Base-by-base conservation (phyloP, 2,113 vertebrate genomes). In the Vidua chalybeata region DNA sequence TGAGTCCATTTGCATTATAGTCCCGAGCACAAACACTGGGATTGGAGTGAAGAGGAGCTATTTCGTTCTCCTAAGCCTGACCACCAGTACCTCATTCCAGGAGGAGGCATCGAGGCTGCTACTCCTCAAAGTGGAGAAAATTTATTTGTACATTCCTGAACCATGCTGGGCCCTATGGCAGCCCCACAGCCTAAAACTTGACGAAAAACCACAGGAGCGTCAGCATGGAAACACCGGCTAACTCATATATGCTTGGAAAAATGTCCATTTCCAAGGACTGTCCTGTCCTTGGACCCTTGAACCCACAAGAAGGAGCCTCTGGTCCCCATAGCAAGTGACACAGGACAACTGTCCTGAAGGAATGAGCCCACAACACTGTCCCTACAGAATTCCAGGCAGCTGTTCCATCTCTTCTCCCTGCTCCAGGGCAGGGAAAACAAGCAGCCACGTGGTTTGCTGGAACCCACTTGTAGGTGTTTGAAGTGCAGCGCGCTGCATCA, bases 81-180 rank as follows among this genome's bases (percentile, higher is more conserved):
- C 73, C 37, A 12, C 63, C 26, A 56, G 69, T 19, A 73, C 76
- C 26, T 83, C 28, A 16, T 56, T 31, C 48, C 84, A 49, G 4
- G 8, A 78, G 52, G 89, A 86, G 45, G 48, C 71, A 61, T 15
- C 1, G 8, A 31, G 66, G 83, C 58, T 71, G 80, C 83, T 74
- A 2, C 55, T 92, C 67, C 54, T 87, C 82, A 43, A 16, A 16
- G 74, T 8, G 55, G 62, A 87, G 35, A 66, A 80, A 73, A 80
- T 31, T 86, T 92, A 79, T 54, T 67, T 80, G 81, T 76, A 76
- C 82, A 73, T 88, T 93, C 85, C 93, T 76, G 78, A 87, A 87
- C 69, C 92, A 80, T 48, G 92, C 82, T 80, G 89, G 90, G 93
- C 87, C 69, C 68, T 56, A 49, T 0, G 28, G 87, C 93, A 93